A percentile compares a stretch with the other conserved stretches of the same genome.
These are phyloP conservation scores for Myotis davidii DNA, from an alignment of 2,113 vertebrate species.

Conservation along the genomic window DNA sequence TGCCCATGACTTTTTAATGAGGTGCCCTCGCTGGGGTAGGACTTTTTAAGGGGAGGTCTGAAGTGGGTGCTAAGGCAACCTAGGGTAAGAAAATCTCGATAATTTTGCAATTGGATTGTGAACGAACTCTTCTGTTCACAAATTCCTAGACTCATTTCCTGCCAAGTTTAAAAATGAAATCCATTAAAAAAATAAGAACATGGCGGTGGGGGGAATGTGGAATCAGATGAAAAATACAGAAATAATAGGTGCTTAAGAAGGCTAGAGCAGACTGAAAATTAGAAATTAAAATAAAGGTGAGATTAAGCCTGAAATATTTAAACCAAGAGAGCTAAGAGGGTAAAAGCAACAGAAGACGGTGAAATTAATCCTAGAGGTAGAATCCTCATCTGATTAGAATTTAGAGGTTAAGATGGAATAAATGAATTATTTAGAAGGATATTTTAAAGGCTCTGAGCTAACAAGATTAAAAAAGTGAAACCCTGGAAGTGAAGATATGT, in stretches of 20 bases:
- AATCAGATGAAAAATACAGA: slow-evolving; percentile 32
- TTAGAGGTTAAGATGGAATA: slow-evolving; percentile 23
- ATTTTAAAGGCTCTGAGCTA: not conserved
- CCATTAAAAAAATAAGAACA: slow-evolving; percentile 17
- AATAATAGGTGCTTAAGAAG: slow-evolving; percentile 13
- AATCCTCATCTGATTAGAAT: not conserved
- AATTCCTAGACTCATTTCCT: slow-evolving; percentile 24
- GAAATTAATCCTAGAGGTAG: slow-evolving; percentile 14
- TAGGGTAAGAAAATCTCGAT: not conserved
- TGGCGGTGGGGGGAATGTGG: not conserved
- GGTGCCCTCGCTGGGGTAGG: not conserved
- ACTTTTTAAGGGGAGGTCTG: not conserved
- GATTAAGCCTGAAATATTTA: slow-evolving; percentile 53
- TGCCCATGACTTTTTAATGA: too few species aligned
- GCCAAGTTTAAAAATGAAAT: slow-evolving; percentile 42
- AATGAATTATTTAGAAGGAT: slow-evolving; percentile 46
- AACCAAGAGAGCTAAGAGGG: slow-evolving; percentile 1
- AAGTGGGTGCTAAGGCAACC: not conserved
- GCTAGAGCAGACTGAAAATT: slow-evolving; percentile 33
- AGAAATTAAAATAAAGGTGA: slow-evolving; percentile 70
- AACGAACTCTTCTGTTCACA: not conserved
- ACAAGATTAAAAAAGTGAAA: not conserved
- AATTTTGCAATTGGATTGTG: not conserved
- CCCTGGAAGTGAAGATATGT: not conserved
- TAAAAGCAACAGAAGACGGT: slow-evolving; percentile 7